These are phyloP conservation scores for Zoroaster sp. DNA, from an alignment of 53 echinoderm and acorn worm species.

Conservation along the genomic window DNA sequence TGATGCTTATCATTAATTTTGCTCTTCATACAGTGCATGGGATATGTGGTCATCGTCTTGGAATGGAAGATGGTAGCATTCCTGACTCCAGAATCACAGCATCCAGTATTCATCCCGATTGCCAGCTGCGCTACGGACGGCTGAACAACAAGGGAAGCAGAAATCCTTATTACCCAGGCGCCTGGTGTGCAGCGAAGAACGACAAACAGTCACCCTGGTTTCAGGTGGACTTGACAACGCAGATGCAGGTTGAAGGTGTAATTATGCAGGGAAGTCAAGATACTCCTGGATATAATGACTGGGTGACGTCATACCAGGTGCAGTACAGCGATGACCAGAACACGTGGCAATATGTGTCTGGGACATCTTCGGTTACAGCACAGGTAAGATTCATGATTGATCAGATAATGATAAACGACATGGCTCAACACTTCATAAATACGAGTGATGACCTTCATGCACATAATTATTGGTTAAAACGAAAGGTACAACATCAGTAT, in stretches of 20 bases:
- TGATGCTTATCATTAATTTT: too few relatives aligned
- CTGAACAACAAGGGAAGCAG: background rate
- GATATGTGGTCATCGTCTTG: background rate
- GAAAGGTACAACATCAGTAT: too few relatives aligned
- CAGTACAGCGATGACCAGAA: background rate
- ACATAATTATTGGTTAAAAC: too few relatives aligned
- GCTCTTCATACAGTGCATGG: too few relatives aligned
- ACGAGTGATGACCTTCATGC: too few relatives aligned
- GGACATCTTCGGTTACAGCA: background rate
- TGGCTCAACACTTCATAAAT: too few relatives aligned
- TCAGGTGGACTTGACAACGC: background rate
- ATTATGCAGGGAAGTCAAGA: background rate
- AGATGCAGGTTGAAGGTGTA: background rate
- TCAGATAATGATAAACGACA: too few relatives aligned
- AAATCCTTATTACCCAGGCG: background rate
- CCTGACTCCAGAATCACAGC: background rate
- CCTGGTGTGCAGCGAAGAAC: background rate
- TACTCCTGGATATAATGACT: background rate
- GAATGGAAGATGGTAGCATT: conserved; percentile 10
- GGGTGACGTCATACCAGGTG: background rate
- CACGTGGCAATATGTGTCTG: background rate
- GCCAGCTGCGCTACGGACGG: background rate
- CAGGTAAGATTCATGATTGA: background rate
- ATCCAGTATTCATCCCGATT: background rate
- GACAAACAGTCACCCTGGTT: background rate